Percentiles rank a stretch among this genome's conserved stretches.
Evolutionary conservation across 2,113 vertebrate species (phyloP).

Genomic region (Catharus minimus): DNA sequence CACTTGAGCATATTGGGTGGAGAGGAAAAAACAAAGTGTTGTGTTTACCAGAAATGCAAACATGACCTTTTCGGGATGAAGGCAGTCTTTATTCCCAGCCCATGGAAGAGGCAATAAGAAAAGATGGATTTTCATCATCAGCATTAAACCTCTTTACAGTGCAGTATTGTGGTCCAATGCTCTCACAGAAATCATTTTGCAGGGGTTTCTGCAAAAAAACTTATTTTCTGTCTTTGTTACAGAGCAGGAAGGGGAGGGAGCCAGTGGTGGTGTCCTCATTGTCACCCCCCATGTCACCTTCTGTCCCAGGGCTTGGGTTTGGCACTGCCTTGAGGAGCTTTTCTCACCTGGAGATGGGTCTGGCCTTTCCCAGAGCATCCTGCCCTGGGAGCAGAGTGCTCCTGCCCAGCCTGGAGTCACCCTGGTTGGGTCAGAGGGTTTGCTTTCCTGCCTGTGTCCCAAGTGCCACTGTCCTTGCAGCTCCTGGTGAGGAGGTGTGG

Average conservation of each 20-base stretch:
- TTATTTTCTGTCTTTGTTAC: neutral
- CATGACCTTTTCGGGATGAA: slow-evolving; percentile 38
- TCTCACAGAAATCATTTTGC: neutral
- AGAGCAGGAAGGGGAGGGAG: neutral
- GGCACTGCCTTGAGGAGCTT: neutral
- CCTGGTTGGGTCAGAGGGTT: accelerated
- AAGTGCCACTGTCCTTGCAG: accelerated
- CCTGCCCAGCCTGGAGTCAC: accelerated
- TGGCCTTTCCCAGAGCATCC: accelerated
- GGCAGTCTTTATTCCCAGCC: slow-evolving; percentile 12
- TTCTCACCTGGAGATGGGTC: neutral
- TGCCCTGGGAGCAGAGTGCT: neutral
- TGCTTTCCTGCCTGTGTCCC: neutral
- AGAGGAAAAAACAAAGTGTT: slow-evolving; percentile 3
- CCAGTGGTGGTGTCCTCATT: accelerated
- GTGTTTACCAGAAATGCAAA: slow-evolving; percentile 38
- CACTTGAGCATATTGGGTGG: slow-evolving; percentile 37
- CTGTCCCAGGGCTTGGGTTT: neutral
- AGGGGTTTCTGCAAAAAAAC: neutral
- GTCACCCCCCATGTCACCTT: accelerated
- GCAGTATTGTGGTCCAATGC: neutral
- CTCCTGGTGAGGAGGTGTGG: accelerated
- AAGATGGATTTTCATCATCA: neutral
- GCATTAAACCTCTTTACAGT: neutral
- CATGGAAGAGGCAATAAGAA: neutral